Evolutionary conservation across 1,140 invertebrate species (phyloP), one percentile per base, ranked within the genome.

Genomic region (Leucophenga varia): DNA sequence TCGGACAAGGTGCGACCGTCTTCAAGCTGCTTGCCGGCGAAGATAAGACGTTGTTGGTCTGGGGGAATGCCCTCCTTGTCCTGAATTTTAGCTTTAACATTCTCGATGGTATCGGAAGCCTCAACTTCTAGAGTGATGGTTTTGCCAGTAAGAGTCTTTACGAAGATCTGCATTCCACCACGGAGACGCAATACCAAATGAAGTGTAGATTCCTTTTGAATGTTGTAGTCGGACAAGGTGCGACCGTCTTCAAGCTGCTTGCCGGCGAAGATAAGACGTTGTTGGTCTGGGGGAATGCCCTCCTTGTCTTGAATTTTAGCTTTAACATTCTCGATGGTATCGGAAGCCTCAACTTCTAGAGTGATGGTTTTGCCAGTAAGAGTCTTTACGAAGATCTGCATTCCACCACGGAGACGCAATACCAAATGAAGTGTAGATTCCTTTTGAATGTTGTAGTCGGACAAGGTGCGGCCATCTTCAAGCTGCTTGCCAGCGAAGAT

Each of bases 381-480:
- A 18, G 84, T 87, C 57, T 86, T 86, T 1, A 87, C 85, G 64
- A 86, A 87, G 52, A 86, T 87, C 63, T 87, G 85, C 84, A 86
- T 86, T 82, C 89, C 85, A 84, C 89, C 81, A 81, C 89, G 79
- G 30, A 90, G 80, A 76, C 88, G 81, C 4, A 90, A 77, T 6
- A 93, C 90, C 60, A 94, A 80, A 75, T 93, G 90, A 46, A 94
- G 81, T 3, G 91, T 95, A 4, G 91, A 93, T 76, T 95, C 91
- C 71, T 89, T 90, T 64, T 90, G 87, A 60, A 91, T 90, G 67
- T 89, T 89, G 72, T 89, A 90, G 67, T 91, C 87, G 9, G 83
- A 38, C 86, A 89, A 72, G 1, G 85, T 87, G 5, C 84, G 78
- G 0, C 84, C 85, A 79, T n/a, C n/a, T n/a, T n/a, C n/a, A n/a